Base-by-base conservation (phyloP, 2,888 invertebrate genomes). In the Cenopis cana region DNA sequence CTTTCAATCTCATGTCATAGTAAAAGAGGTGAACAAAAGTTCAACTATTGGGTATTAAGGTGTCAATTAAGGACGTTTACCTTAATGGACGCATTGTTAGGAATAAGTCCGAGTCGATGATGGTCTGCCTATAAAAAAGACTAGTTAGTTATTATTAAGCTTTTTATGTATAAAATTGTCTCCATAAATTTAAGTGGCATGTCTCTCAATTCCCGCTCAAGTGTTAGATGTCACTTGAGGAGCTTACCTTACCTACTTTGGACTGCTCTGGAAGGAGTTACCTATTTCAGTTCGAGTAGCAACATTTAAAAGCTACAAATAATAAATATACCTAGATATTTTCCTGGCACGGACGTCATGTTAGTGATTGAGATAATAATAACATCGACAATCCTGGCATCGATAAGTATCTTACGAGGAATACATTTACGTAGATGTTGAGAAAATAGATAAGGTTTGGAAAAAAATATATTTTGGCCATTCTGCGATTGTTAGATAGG, bases 101-200 rank as follows among this genome's bases (percentile, higher is more conserved):
- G 76, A 77, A 78, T 82, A 80, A 81, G 81, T 81, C 84, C 84
- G 82, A 84, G 85, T 86, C 88, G 85, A 85, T 78, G 85, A 85
- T 78, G 87, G 88, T 88, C 88, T 86, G 89, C 90, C 90, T 88
- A 86, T 85, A 82, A 86, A 85, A 88, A 89, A 90, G 89, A 90
- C 90, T 91, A 90, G 88, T 88, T 88, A 88, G 87, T 89, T 90
- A 89, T 86, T 86, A 86, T 89, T 91, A 90, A 91, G 90, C 88
- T 89, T 89, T 84, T 85, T 87, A 84, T 80, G 73, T 76, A 74
- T 77, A 81, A 84, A 83, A 82, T 86, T 82, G 85, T 89, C 85
- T 88, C 85, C 84, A 79, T 86, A 82, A 81, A 79, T 81, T n/a
- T 80, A 85, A 85, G 82, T 85, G 85, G 86, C 88, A 84, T 86